A percentile compares a stretch with the other conserved stretches of the same genome.
phyloP scores from a whole-genome alignment of 2,113 vertebrate genomes.

The Sturnira hondurensis region DNA sequence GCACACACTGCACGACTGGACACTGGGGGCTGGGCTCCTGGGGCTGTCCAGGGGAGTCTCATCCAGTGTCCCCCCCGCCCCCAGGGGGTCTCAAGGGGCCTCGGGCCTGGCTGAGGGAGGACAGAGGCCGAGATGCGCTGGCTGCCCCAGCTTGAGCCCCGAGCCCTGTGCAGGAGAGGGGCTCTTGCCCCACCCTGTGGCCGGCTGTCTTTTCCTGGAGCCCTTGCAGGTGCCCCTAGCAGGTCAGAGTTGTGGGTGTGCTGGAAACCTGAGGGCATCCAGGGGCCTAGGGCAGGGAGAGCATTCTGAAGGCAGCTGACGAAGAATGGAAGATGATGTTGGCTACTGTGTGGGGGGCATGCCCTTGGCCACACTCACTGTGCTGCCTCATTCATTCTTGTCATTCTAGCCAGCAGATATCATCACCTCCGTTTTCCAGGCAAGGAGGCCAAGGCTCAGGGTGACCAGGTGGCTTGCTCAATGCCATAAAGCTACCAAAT shows the following conservation, averaged over 20 bases:
- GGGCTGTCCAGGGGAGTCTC: background rate
- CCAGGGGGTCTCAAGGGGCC: background rate
- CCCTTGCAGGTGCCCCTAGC: background rate
- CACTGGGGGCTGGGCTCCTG: background rate
- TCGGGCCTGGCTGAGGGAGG: background rate
- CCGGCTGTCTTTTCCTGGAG: background rate
- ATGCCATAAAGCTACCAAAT: background rate
- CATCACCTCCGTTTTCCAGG: background rate
- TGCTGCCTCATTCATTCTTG: background rate
- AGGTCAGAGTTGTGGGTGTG: no score
- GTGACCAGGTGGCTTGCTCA: background rate
- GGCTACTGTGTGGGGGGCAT: rapidly evolving
- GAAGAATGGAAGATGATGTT: rapidly evolving
- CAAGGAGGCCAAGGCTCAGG: background rate
- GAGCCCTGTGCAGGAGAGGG: no score
- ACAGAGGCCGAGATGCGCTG: rapidly evolving
- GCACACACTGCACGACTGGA: rapidly evolving
- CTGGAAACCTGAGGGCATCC: background rate
- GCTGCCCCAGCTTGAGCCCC: rapidly evolving
- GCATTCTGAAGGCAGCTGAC: background rate
- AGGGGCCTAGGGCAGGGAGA: background rate
- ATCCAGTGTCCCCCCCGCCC: rapidly evolving
- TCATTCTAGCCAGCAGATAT: background rate
- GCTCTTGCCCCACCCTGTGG: rapidly evolving
- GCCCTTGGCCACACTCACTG: rapidly evolving